Percentiles rank a stretch among this genome's conserved stretches.
phyloP scores from a whole-genome alignment of 2,888 invertebrate species.

The Kryphioiulus occultus region DNA sequence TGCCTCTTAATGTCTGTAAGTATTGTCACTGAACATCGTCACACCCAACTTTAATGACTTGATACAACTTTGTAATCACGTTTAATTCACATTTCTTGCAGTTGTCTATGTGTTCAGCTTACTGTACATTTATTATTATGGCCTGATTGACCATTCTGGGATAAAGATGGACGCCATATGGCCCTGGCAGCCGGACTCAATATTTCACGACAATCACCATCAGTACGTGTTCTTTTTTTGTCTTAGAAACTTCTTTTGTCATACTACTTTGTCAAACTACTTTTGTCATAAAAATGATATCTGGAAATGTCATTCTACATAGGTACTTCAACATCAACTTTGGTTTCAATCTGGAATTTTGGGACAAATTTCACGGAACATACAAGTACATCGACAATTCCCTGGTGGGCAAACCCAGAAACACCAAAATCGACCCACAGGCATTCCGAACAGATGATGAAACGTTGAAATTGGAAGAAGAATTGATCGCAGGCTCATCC shows the following conservation, averaged over 20 bases:
- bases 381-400: constrained; percentile 49
- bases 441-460: constrained; percentile 47
- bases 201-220: constrained; percentile 80
- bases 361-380: constrained; percentile 67
- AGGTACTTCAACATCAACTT: constrained; percentile 77
- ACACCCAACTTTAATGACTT: neutral
- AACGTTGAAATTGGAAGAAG: constrained; percentile 49
- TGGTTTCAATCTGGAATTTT: constrained; percentile 74
- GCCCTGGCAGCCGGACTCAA: constrained; percentile 76
- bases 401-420: constrained; percentile 43
- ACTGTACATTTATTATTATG: constrained; percentile 75
- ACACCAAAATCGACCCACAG: constrained; percentile 17
- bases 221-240: constrained; percentile 64
- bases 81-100: constrained; percentile 60
- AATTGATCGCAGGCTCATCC: constrained; percentile 43
- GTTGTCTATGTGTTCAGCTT: constrained; percentile 60
- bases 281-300: too few relatives aligned
- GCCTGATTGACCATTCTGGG: constrained; percentile 78
- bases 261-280: too few relatives aligned
- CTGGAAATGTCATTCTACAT: neutral
- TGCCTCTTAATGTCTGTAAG: constrained; percentile 76
- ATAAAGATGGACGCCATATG: constrained; percentile 75
- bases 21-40: constrained; percentile 54
- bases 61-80: neutral
- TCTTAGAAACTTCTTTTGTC: too few relatives aligned